Base-by-base conservation (phyloP, 2,888 invertebrate genomes). In the Drosophila cracens region DNA sequence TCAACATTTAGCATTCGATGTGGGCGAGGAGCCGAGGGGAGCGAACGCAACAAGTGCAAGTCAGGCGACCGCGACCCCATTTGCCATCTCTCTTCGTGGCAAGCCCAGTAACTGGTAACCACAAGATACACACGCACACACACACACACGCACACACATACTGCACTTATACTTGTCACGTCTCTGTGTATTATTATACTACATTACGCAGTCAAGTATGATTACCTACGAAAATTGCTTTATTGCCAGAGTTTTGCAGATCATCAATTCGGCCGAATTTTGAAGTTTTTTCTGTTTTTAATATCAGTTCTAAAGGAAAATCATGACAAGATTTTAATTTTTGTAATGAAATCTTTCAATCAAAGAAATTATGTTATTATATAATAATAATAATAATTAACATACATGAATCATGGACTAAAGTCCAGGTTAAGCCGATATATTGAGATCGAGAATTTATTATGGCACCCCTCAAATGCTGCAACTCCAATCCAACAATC, bases 31-130 rank as follows among this genome's bases (percentile, higher is more conserved):
- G 61, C 54, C 38, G 40, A 46, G 40, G 61, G 70, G 67, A 67
- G 69, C 90, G 88, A 80, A 83, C 90, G 89, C 83, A 74, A 64
- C 81, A 83, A 77, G 64, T 71, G 83, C 76, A 76, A 74, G 79
- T 66, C 65, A 54, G 73, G 57, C 70, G 75, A 63, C 38, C 63
- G 52, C 80, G 73, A 72, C 63, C 71, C 71, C 81, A 76, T 65
- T 65, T 62, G 57, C 70, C 33, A 52, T 25, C 61, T 61, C 70
- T 61, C 67, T 63, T 31, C 43, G 25, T 40, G 60, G 38, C 59
- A 56, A 38, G 56, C 58, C 58, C 54, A 48, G 51, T 48, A 80
- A 70, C 71, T 53, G 62, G 49, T 29, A 61, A 52, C 63, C 36
- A 46, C 72, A 70, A 76, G 64, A 73, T 61, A 61, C 73, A 64